Evolutionary conservation across 2,797 vertebrate species (phyloP).

Genomic region (Australoheros facetus): DNA sequence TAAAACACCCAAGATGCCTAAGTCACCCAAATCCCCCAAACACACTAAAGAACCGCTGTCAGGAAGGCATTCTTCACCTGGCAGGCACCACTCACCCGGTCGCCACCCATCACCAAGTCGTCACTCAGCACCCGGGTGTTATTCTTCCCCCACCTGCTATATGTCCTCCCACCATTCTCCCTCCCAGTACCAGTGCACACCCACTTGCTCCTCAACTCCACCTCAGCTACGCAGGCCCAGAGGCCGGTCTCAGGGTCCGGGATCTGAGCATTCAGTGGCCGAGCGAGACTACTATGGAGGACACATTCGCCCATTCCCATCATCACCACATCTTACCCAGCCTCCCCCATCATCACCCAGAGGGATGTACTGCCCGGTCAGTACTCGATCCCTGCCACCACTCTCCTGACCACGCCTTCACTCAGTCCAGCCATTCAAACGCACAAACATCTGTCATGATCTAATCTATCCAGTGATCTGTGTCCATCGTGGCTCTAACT

Average conservation of each 20-base stretch:
- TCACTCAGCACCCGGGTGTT: conserved; percentile 43
- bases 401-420: conserved; percentile 63
- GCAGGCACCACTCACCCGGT: conserved; percentile 25
- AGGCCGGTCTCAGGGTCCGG: conserved; percentile 55
- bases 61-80: conserved; percentile 52
- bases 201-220: conserved; percentile 46
- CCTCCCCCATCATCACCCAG: conserved; percentile 67
- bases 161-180: conserved; percentile 56
- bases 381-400: conserved; percentile 78
- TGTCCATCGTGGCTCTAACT: conserved; percentile 49
- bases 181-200: conserved; percentile 37
- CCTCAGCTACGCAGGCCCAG: conserved; percentile 64
- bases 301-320: conserved; percentile 69
- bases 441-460: conserved; percentile 33
- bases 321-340: conserved; percentile 75
- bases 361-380: conserved; percentile 67
- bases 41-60: conserved; percentile 35
- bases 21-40: conserved; percentile 44
- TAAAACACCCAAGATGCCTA: conserved; percentile 36
- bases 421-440: conserved; percentile 9
- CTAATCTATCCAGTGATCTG: conserved; percentile 26
- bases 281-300: conserved; percentile 35
- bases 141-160: conserved; percentile 34
- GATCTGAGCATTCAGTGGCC: conserved; percentile 23
- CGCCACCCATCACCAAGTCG: conserved; percentile 45